Evolutionary conservation across 2,888 invertebrate genomes (phyloP), one percentile per base, ranked within the genome.

Genomic region (Drosophila imparisetae): DNA sequence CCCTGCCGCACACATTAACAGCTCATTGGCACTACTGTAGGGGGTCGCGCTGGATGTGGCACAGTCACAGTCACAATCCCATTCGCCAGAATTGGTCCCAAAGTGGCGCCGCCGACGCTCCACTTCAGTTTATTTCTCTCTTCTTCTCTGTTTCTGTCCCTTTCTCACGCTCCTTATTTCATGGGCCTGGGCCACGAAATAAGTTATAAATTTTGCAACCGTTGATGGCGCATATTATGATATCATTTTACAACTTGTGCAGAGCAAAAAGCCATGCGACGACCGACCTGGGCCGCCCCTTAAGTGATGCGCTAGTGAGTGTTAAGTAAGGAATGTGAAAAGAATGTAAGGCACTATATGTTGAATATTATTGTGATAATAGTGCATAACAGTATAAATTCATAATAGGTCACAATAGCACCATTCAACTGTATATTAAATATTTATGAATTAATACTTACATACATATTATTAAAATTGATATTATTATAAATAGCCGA

Each of bases 151-250:
- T 36, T 57, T 52, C 52, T 24, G 29, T 63, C 59, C 58, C 61
- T 68, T 60, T 66, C 65, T 49, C 75, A 55, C 72, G 40, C 71
- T 70, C 32, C 71, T 70, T 24, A 48, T 40, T 42, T 53, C 69
- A 54, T 50, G 61, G 32, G 75, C 27, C 66, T 62, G 64, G 21
- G 65, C 70, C 66, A 66, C 75, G 91, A 90, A 92, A 92, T 92
- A 91, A 92, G 92, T 91, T 91, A 92, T 91, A 91, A 91, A 91
- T 91, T 92, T 90, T 91, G 92, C 81, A 88, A 86, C 92, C 91
- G 92, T 91, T 92, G 91, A 91, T 91, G 92, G 91, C 81, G 91
- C 90, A 89, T 90, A 90, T 91, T 91, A 91, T 91, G 92, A 91
- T 91, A 91, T 91, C 91, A 92, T 91, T 91, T 91, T 92, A 92